Base-by-base conservation (phyloP, 2,888 invertebrate species). In the Pseudoips prasinana region DNA sequence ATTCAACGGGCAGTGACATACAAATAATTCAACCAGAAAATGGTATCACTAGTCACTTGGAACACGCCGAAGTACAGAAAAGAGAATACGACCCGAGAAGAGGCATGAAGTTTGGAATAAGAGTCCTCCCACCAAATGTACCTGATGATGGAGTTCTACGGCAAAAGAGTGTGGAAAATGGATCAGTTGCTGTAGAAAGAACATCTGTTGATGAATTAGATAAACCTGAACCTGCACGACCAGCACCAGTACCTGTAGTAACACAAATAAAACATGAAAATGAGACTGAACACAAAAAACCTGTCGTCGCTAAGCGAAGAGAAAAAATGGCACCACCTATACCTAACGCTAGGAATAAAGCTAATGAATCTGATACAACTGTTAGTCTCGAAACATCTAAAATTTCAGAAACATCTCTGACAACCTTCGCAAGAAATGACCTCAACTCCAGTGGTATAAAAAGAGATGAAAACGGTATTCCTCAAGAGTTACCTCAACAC, bases 401-500 rank as follows among this genome's bases (percentile, higher is more conserved):
- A 65, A 66, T 64, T 23, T 80, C 80, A n/a, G 85, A 83, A 22
- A 64, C 46, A 6, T 74, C 81, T 1, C 38, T 64, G 1, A 65
- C 62, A 7, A 67, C 66, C 20, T 87, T 88, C 39, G 64, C 77
- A 24, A 79, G 91, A 53, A 74, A 83, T 31, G 90, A 89, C 46
- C 58, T 90, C 1, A 91, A 89, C 55, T 90, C 89, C 22, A 91
- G 91, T 33, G 91, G 91, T 19, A 91, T 92, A 11, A 91, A 89
- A 64, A 66, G 92, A 52, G 90, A 91, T 54, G 78, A 89, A 46
- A 86, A 91, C 58, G 89, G 92, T 17, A 90, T 94, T 55, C 93
- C 93, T 27, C 91, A 93, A 59, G 94, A 94, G 60, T 86, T 94
- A 47, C 94, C 94, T 2, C 90, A 90, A 37, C 93, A 93, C 47